Percentiles rank a stretch among this genome's conserved stretches.
Evolutionary conservation across 2,797 vertebrate genomes (phyloP).

Genomic region (Poeciliopsis gracilis): DNA sequence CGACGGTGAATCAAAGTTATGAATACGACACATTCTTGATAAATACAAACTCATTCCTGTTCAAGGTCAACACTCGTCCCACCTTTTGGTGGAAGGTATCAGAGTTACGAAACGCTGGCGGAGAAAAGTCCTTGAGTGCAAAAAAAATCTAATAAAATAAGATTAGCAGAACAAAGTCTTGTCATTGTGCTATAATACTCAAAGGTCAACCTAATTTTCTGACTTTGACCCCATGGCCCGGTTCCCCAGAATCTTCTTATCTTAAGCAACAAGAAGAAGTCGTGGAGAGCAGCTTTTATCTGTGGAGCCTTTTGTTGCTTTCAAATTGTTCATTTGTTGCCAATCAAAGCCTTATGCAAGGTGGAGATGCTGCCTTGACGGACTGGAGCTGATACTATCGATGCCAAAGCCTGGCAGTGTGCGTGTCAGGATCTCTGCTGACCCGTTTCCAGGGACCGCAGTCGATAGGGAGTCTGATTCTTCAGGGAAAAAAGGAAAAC

Average conservation of each 20-base stretch:
- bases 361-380: conserved; percentile 47
- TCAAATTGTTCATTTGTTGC: conserved; percentile 14
- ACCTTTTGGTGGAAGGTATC: background rate
- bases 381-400: conserved; percentile 51
- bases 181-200: conserved; percentile 17
- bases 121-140: conserved; percentile 4
- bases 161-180: conserved; percentile 33
- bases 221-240: conserved; percentile 20
- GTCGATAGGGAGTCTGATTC: conserved; percentile 30
- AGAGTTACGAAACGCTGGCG: conserved; percentile 1
- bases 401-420: conserved; percentile 53
- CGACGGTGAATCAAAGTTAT: background rate
- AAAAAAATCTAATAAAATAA: background rate
- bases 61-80: background rate
- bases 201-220: conserved; percentile 31
- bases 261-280: conserved; percentile 25
- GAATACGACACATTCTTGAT: background rate
- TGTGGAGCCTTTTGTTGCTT: conserved; percentile 19
- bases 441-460: conserved; percentile 39
- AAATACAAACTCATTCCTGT: background rate
- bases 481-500: conserved; percentile 25
- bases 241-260: conserved; percentile 21
- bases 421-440: conserved; percentile 27
- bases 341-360: conserved; percentile 13
- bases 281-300: conserved; percentile 9